Percentiles rank a stretch among this genome's conserved stretches.
phyloP scores from a whole-genome alignment of 2,888 invertebrate species.

The Macropis europaea region DNA sequence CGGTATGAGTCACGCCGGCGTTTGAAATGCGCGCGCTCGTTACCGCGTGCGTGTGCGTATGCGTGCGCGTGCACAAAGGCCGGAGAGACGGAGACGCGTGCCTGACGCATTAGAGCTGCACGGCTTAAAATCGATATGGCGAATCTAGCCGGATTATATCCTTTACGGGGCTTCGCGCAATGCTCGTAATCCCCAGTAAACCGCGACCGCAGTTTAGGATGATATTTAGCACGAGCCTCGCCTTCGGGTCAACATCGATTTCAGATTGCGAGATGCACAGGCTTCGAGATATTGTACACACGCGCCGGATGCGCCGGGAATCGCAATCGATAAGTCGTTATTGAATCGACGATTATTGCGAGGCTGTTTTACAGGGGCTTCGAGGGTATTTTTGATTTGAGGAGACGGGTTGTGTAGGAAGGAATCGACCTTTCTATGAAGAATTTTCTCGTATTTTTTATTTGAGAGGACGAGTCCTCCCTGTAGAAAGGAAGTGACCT shows the following conservation, averaged over 20 bases:
- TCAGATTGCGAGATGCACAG: slow-evolving; percentile 26
- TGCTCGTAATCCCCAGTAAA: slow-evolving; percentile 74
- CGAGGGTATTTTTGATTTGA: too few relatives aligned
- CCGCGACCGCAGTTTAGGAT: slow-evolving; percentile 62
- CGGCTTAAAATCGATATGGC: slow-evolving; percentile 78
- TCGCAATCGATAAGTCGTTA: neutral
- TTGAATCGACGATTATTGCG: too few relatives aligned
- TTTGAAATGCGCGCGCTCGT: slow-evolving; percentile 48
- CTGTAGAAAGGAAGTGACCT: too few relatives aligned
- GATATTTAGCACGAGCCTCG: slow-evolving; percentile 45
- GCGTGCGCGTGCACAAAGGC: slow-evolving; percentile 46
- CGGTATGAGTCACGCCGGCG: slow-evolving; percentile 44
- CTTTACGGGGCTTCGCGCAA: slow-evolving; percentile 78
- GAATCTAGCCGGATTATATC: slow-evolving; percentile 78
- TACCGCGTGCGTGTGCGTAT: slow-evolving; percentile 3
- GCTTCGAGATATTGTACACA: slow-evolving; percentile 1
- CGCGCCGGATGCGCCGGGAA: neutral
- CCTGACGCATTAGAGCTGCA: slow-evolving; percentile 69
- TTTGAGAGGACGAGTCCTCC: too few relatives aligned
- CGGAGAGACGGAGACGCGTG: slow-evolving; percentile 51
- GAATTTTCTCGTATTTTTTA: too few relatives aligned
- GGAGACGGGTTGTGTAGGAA: too few relatives aligned
- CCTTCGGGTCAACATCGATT: slow-evolving; percentile 28
- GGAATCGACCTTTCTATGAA: too few relatives aligned
- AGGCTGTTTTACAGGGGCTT: too few relatives aligned